Evolutionary conservation across 2,888 invertebrate genomes (phyloP).

Genomic region (Sesamia inferens): DNA sequence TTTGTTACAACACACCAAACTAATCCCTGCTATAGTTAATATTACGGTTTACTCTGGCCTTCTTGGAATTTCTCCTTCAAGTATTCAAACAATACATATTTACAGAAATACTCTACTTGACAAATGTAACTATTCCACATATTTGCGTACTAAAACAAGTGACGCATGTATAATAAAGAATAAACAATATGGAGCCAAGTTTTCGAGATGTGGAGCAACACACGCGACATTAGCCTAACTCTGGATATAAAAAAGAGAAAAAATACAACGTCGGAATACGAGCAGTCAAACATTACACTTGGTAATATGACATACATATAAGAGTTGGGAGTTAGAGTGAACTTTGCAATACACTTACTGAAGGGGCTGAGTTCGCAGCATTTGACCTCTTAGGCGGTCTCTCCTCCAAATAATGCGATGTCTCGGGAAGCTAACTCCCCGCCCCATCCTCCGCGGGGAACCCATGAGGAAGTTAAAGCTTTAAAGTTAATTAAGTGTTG

Average conservation of each 20-base stretch:
- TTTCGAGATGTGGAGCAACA: conserved; percentile 54
- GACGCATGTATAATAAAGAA: conserved; percentile 64
- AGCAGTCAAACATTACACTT: conserved; percentile 65
- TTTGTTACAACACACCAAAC: conserved; percentile 48
- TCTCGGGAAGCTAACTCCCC: conserved; percentile 69
- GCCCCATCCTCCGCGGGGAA: conserved; percentile 48
- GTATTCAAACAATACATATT: conserved; percentile 49
- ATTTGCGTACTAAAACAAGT: conserved; percentile 41
- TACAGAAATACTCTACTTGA: conserved; percentile 42
- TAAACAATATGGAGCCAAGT: conserved; percentile 67
- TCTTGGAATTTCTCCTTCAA: conserved; percentile 34
- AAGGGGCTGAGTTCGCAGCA: conserved; percentile 72
- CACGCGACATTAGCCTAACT: conserved; percentile 66
- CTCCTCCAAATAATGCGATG: conserved; percentile 75
- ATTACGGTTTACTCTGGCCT: conserved; percentile 42
- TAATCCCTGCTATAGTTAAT: conserved; percentile 50
- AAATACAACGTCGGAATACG: conserved; percentile 61
- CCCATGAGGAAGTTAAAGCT: conserved; percentile 77
- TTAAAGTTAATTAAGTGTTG: conserved; percentile 85
- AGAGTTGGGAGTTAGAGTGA: conserved; percentile 71
- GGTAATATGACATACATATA: conserved; percentile 66
- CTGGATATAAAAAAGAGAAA: conserved; percentile 66
- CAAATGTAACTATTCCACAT: conserved; percentile 36
- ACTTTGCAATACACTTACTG: conserved; percentile 79
- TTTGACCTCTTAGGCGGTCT: conserved; percentile 77